Percentiles rank a stretch among this genome's conserved stretches.
Conservation (phyloP, 2,888 invertebrate genomes). For the Dendrolimus pini region DNA sequence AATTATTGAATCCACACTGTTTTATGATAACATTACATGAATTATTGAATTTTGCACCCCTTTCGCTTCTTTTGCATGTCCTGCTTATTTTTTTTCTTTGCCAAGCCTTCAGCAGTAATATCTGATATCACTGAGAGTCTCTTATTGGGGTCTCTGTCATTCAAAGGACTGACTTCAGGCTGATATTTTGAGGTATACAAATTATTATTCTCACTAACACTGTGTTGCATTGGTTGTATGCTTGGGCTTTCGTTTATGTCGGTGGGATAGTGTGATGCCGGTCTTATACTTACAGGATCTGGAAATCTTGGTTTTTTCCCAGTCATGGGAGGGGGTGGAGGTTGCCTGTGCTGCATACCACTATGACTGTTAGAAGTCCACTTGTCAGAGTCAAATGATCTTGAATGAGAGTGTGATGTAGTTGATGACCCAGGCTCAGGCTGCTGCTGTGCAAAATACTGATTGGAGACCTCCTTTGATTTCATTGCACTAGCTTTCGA, state of each 20-base stretch:
- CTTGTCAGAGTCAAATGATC: slow-evolving; percentile 44
- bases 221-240: slow-evolving; percentile 41
- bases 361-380: slow-evolving; percentile 24
- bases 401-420: slow-evolving; percentile 39
- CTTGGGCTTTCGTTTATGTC: slow-evolving; percentile 35
- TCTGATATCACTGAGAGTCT: slow-evolving; percentile 66
- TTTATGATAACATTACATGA: neutral
- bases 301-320: slow-evolving; percentile 68
- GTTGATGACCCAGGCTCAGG: slow-evolving; percentile 39
- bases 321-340: slow-evolving; percentile 55
- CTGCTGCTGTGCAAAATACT: slow-evolving; percentile 50
- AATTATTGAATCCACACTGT: too few species aligned
- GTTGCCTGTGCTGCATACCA: slow-evolving; percentile 52
- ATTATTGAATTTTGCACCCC: slow-evolving; percentile 66
- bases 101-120: slow-evolving; percentile 61
- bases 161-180: slow-evolving; percentile 35
- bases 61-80: slow-evolving; percentile 58
- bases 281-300: slow-evolving; percentile 64
- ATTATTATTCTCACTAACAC: slow-evolving; percentile 65
- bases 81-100: slow-evolving; percentile 62
- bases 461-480: slow-evolving; percentile 57
- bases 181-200: slow-evolving; percentile 56
- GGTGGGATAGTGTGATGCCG: slow-evolving; percentile 64
- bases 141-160: slow-evolving; percentile 44
- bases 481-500: slow-evolving; percentile 66